Evolutionary conservation across 2,888 invertebrate genomes (phyloP), one percentile per base, ranked within the genome.

Genomic region (Agrochola lota): DNA sequence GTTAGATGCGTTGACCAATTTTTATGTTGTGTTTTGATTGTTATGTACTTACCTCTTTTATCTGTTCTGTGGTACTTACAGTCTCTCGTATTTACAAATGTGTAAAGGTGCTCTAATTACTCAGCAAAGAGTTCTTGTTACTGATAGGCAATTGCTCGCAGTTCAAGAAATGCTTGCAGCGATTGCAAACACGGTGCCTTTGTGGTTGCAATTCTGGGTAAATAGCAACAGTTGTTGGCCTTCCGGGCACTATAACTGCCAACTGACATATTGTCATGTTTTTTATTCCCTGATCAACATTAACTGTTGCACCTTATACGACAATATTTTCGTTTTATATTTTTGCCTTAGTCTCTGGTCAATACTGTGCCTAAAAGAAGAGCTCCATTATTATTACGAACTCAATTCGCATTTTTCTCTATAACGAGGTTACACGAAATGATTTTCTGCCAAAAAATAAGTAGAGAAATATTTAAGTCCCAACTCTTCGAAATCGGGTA

Each of bases 221-320:
- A 68, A 74, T 78, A 73, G 59, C 49, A 71, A 84, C 84, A 84
- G 84, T 64, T 84, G 80, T 52, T 73, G 1, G 63, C 62, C 67
- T 77, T 52, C 4, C 15, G 12, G 70, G 66, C 26, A 57, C 2
- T 15, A 40, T 63, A 63, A 71, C 26, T 55, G 9, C 26, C 52
- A 78, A 35, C 66, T 63, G 62, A 52, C 66, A 17, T 79, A 23
- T 5, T 40, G n/a, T 43, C 40, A 62, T 57, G 40, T 43, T 67
- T 67, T 40, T 62, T 12, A 15, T 62, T 40, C 1, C n/a, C 12
- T 40, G n/a, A 43, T n/a, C 1, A 49, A 59, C 30, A 23, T 8
- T 46, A 63, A 20, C 40, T 26, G 1, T 59, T 40, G 40, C n/a
- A n/a, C 1, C 6, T n/a, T 17, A n/a, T 35, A 35, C 52, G 1